Evolutionary conservation across 2,113 vertebrate species (phyloP).

Genomic region (Eptatretus burgeri): DNA sequence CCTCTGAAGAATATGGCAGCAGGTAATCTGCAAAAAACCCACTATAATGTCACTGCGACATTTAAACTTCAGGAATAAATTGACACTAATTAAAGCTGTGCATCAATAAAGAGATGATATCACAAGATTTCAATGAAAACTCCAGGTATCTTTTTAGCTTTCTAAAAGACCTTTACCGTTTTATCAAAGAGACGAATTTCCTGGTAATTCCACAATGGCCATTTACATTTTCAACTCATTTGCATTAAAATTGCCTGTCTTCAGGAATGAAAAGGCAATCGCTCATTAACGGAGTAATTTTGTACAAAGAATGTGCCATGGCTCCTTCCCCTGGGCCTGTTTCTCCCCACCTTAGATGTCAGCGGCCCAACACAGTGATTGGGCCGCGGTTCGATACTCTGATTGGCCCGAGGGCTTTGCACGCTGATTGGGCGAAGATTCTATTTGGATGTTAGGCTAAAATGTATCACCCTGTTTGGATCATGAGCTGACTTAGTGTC

Average conservation of each 20-base stretch:
- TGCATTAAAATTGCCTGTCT: slow-evolving; percentile 6
- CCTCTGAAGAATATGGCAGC: no score
- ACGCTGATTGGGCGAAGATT: no score
- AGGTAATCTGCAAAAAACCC: no score
- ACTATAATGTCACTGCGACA: neutral
- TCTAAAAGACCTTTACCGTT: slow-evolving; percentile 1
- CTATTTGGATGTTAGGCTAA: no score
- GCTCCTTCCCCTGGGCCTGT: slow-evolving; percentile 1
- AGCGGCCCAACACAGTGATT: neutral
- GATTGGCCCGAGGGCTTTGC: no score
- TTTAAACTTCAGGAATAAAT: slow-evolving; percentile 4
- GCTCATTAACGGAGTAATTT: slow-evolving; percentile 6
- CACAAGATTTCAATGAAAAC: slow-evolving; percentile 1
- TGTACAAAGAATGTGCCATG: slow-evolving; percentile 5
- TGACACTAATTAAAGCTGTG: slow-evolving; percentile 4
- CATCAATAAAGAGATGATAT: slow-evolving; percentile 6
- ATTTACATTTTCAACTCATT: slow-evolving; percentile 5
- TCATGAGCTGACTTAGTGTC: no score
- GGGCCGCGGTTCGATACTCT: neutral
- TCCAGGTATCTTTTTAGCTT: neutral
- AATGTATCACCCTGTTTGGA: no score
- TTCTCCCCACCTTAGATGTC: neutral
- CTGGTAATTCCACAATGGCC: slow-evolving; percentile 3
- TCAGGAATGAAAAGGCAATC: slow-evolving; percentile 6
- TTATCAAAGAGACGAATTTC: slow-evolving; percentile 4